Percentiles rank a stretch among this genome's conserved stretches.
Conservation (phyloP, 2,888 invertebrate species). For the Creontiades dilutus region DNA sequence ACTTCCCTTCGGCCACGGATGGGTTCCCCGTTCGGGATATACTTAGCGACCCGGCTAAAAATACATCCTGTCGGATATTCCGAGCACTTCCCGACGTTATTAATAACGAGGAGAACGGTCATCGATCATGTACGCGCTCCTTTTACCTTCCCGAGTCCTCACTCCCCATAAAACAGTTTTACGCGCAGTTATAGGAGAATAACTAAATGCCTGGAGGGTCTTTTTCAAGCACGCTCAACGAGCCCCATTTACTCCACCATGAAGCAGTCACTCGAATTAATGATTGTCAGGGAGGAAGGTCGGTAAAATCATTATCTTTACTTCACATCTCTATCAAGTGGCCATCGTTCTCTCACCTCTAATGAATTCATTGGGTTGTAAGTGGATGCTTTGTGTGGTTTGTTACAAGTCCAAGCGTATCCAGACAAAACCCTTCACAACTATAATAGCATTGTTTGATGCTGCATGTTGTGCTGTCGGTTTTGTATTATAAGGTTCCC, state of each 20-base stretch:
- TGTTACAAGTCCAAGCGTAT: too few relatives aligned
- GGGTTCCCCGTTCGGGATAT: not conserved
- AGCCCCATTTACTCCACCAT: not conserved
- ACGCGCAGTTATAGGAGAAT: not conserved
- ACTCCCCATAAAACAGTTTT: slow-evolving; percentile 20
- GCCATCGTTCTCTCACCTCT: not conserved
- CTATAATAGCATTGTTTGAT: too few relatives aligned
- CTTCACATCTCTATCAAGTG: not conserved
- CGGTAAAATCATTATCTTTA: not conserved
- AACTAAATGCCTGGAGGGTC: not conserved
- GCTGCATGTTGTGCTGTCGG: too few relatives aligned
- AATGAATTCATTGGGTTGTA: too few relatives aligned
- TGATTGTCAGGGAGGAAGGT: not conserved
- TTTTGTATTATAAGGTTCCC: too few relatives aligned
- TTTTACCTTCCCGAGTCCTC: slow-evolving; percentile 1
- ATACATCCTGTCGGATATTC: not conserved
- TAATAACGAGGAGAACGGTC: slow-evolving; percentile 19
- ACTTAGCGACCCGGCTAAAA: slow-evolving; percentile 1
- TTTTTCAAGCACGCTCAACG: slow-evolving; percentile 14
- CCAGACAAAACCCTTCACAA: too few relatives aligned
- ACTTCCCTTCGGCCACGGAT: not conserved
- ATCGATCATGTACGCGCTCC: slow-evolving; percentile 8
- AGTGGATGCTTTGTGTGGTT: too few relatives aligned
- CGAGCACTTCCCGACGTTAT: slow-evolving; percentile 29
- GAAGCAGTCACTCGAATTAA: not conserved